Base-by-base conservation (phyloP, 2,888 invertebrate genomes). In the Andricus curvator region DNA sequence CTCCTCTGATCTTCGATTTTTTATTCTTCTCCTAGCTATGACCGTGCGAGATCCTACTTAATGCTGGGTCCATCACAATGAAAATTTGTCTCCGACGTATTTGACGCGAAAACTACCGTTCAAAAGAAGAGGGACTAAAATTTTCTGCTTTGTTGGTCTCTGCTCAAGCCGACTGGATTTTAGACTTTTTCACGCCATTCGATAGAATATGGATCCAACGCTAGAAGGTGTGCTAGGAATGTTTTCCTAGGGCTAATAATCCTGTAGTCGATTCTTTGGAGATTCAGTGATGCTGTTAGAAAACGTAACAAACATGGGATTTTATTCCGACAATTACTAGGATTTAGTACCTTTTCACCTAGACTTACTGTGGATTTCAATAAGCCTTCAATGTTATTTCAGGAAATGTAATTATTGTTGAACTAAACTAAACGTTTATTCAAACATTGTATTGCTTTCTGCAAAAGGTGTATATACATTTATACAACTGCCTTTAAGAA, bases 81-180 rank as follows among this genome's bases (percentile, higher is more conserved):
- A 88, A 91, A 92, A 92, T 92, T 92, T 92, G 92, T 92, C 92
- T 88, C 88, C 89, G 85, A 84, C 83, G 84, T 85, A 90, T 90
- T 91, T 91, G 92, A 92, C 92, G 92, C 92, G 91, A 89, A 89
- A 92, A 91, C 88, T 88, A 83, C 83, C 87, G 86, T 86, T 88
- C 82, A 88, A 88, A 84, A 79, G 82, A 44, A 62, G 64, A 77
- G 48, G 78, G 78, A 81, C 83, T 37, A 81, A 86, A 89, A 92
- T 92, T 92, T 92, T 89, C 87, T 87, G 90, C 91, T 90, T 90
- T 92, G 90, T 90, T 91, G 84, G 66, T 82, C 84, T 81, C 81
- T 80, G 65, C 77, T 74, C 51, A 51, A 74, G 66, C 56, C 68
- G 78, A 79, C 67, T 17, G 44, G 51, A 74, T 76, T 62, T 48